phyloP scores from a whole-genome alignment of 2,888 invertebrate species.

The Caenorhabditis sp. region DNA sequence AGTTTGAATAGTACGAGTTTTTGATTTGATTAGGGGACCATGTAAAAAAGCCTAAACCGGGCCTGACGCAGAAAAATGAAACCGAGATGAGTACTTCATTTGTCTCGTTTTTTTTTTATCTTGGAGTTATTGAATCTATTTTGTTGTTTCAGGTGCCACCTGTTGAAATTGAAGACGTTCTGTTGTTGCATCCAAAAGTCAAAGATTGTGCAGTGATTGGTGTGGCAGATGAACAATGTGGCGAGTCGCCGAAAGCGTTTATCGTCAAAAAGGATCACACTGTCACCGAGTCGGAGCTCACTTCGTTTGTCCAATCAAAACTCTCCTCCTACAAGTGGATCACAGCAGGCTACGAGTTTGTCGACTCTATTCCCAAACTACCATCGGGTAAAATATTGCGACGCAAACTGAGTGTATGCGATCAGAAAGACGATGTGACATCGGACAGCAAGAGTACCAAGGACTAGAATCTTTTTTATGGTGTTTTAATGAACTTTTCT shows the following conservation, averaged over 20 bases:
- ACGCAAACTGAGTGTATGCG: slow-evolving; percentile 6
- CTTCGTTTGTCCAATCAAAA: slow-evolving; percentile 27
- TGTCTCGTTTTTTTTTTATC: too few species aligned
- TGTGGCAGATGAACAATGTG: slow-evolving; percentile 25
- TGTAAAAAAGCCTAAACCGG: too few species aligned
- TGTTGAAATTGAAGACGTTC: slow-evolving; percentile 43
- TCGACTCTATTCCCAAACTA: slow-evolving; percentile 32
- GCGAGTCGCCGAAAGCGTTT: slow-evolving; percentile 44
- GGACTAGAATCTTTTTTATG: neutral
- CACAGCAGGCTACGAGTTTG: slow-evolving; percentile 33
- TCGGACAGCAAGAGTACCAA: neutral
- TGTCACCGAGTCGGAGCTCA: slow-evolving; percentile 25
- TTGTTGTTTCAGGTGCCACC: slow-evolving; percentile 34
- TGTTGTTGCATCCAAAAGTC: slow-evolving; percentile 42
- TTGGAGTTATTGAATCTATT: neutral
- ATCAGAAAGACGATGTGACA: neutral
- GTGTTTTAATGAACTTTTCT: too few species aligned
- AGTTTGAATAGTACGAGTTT: too few species aligned
- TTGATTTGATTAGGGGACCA: too few species aligned
- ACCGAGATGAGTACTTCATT: too few species aligned
- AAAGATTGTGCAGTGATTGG: slow-evolving; percentile 47
- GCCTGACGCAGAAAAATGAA: too few species aligned
- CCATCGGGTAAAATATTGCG: slow-evolving; percentile 38
- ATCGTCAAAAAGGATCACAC: slow-evolving; percentile 40
- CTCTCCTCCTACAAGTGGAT: slow-evolving; percentile 41